These are phyloP conservation scores for Ctenomys sociabilis DNA, from an alignment of 2,113 vertebrate genomes.

Conservation along the genomic window DNA sequence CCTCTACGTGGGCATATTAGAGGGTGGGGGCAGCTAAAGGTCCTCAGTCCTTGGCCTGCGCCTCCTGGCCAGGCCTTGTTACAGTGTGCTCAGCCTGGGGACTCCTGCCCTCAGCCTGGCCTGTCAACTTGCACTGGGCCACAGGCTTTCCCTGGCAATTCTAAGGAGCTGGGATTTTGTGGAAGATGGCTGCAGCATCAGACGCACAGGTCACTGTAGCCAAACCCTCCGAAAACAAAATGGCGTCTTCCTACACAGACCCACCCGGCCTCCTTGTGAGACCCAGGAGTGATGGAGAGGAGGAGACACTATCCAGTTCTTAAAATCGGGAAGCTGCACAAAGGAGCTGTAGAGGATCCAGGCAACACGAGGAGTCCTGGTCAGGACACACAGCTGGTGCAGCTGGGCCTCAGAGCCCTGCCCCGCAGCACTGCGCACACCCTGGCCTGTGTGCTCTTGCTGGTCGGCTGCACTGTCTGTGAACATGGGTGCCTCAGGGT, in stretches of 20 bases:
- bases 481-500: neutral
- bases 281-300: fast-evolving
- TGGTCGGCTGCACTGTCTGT: fast-evolving
- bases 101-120: neutral
- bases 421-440: fast-evolving
- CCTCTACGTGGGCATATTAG: neutral
- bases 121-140: neutral
- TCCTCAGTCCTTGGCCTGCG: neutral
- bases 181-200: neutral
- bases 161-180: neutral
- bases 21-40: neutral
- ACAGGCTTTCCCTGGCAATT: neutral
- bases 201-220: neutral
- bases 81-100: neutral
- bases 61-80: neutral
- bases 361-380: neutral
- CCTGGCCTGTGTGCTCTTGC: neutral
- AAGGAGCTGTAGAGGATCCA: neutral
- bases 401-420: too few species aligned
- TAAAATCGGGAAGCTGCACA: neutral
- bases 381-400: fast-evolving
- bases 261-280: neutral
- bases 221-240: neutral
- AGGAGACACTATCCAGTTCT: neutral
- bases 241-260: neutral